Conservation (phyloP, 2,888 invertebrate genomes). For the Amphipoea lucens region DNA sequence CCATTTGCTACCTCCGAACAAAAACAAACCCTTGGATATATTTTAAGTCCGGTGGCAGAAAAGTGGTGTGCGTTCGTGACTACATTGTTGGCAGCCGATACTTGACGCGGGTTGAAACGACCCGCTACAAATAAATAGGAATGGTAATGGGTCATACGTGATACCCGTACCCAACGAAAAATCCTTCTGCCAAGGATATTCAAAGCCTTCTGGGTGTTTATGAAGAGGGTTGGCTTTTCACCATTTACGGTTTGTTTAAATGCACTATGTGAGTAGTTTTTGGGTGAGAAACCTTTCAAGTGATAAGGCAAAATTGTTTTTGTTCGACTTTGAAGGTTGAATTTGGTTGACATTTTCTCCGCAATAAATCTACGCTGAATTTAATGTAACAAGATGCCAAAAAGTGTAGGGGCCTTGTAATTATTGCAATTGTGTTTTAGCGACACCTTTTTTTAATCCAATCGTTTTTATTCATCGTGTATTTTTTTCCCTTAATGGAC, state of each 20-base stretch:
- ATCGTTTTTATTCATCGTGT: constrained; percentile 35
- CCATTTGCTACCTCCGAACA: constrained; percentile 34
- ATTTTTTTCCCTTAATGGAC: constrained; percentile 5
- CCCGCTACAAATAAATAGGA: constrained; percentile 75
- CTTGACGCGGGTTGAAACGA: constrained; percentile 70
- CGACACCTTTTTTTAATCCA: constrained; percentile 11
- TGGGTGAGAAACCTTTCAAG: constrained; percentile 25
- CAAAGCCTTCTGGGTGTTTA: constrained; percentile 64
- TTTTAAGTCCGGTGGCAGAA: constrained; percentile 63
- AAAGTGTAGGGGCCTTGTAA: constrained; percentile 11
- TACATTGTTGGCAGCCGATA: constrained; percentile 73
- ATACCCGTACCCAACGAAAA: constrained; percentile 58
- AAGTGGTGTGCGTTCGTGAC: constrained; percentile 77
- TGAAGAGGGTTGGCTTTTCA: constrained; percentile 56
- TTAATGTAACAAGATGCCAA: constrained; percentile 22
- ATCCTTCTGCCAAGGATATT: constrained; percentile 63
- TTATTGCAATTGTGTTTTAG: constrained; percentile 3
- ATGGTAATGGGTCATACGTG: constrained; percentile 76
- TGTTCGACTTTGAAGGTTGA: constrained; percentile 3
- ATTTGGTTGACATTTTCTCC: constrained; percentile 1
- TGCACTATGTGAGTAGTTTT: constrained; percentile 43
- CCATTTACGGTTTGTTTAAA: constrained; percentile 53
- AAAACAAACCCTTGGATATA: constrained; percentile 51
- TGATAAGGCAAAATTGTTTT: constrained; percentile 38
- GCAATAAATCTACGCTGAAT: constrained; percentile 27